Evolutionary conservation across 2,113 vertebrate species (phyloP).

Genomic region (Bufo gargarizans): DNA sequence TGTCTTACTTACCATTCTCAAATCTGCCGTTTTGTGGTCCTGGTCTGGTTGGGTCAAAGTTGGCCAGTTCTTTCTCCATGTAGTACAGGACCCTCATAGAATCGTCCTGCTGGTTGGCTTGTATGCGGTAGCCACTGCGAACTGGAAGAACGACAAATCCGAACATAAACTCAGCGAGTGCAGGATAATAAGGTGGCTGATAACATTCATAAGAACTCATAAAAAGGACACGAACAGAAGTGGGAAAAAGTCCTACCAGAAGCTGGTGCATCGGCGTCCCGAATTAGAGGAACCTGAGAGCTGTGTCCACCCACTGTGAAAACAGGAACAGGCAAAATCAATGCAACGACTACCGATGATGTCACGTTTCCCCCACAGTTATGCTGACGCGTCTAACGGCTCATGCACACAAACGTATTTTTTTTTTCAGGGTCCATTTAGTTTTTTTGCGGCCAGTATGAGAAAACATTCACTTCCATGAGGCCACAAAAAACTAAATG

Average conservation of each 20-base stretch:
- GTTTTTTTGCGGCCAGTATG: too few species aligned
- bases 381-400: too few species aligned
- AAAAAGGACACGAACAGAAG: not conserved
- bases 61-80: slow-evolving; percentile 87
- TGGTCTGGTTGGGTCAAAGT: slow-evolving; percentile 81
- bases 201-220: too few species aligned
- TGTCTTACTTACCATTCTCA: slow-evolving; percentile 75
- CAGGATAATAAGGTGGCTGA: not conserved
- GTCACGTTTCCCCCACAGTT: too few species aligned
- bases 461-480: too few species aligned
- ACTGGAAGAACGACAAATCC: slow-evolving; percentile 61
- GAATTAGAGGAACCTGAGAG: slow-evolving; percentile 85
- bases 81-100: slow-evolving; percentile 89
- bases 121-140: slow-evolving; percentile 88
- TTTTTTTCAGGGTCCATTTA: too few species aligned
- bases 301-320: slow-evolving; percentile 78
- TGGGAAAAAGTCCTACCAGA: slow-evolving; percentile 71
- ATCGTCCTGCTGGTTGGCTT: slow-evolving; percentile 85
- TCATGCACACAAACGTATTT: too few species aligned
- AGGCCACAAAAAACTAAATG: too few species aligned
- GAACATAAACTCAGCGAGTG: not conserved
- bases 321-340: not conserved
- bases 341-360: not conserved
- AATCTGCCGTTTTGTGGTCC: slow-evolving; percentile 68
- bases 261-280: slow-evolving; percentile 72